Evolutionary conservation across 2,888 invertebrate species (phyloP).

Genomic region (Agrenia bidenticulata): DNA sequence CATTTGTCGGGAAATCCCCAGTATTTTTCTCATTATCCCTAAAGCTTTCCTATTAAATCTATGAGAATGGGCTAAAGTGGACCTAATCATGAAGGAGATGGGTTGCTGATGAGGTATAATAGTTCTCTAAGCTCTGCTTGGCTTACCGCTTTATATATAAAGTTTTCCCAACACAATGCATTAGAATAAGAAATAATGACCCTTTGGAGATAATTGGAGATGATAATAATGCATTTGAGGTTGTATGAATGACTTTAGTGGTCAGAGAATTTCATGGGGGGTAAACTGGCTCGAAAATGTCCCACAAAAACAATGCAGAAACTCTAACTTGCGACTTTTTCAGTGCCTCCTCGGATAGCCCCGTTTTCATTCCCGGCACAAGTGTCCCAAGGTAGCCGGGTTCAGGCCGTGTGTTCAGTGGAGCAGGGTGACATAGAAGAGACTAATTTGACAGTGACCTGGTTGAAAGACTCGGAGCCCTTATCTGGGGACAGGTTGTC

Average conservation of each 20-base stretch:
- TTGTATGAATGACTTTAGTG: too few species aligned
- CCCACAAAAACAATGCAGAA: too few species aligned
- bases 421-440: conserved; percentile 59
- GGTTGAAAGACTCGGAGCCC: conserved; percentile 57
- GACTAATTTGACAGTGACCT: conserved; percentile 60
- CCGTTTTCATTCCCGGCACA: conserved; percentile 60
- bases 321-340: too few species aligned
- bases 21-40: background rate
- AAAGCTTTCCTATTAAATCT: background rate
- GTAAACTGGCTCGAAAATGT: too few species aligned
- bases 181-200: too few species aligned
- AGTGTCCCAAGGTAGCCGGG: conserved; percentile 59
- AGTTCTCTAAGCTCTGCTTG: background rate
- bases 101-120: conserved; percentile 23
- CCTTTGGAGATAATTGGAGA: too few species aligned
- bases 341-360: conserved; percentile 62
- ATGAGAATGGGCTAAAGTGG: background rate
- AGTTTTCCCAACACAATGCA: too few species aligned
- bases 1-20: background rate
- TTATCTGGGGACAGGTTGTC: conserved; percentile 9
- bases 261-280: too few species aligned
- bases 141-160: conserved; percentile 6
- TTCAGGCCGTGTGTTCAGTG: conserved; percentile 60
- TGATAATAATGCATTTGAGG: too few species aligned
- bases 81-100: conserved; percentile 16